A percentile compares a stretch with the other conserved stretches of the same genome.
Conservation (phyloP, 2,113 vertebrate genomes). For the Oreotrochilus melanogaster region DNA sequence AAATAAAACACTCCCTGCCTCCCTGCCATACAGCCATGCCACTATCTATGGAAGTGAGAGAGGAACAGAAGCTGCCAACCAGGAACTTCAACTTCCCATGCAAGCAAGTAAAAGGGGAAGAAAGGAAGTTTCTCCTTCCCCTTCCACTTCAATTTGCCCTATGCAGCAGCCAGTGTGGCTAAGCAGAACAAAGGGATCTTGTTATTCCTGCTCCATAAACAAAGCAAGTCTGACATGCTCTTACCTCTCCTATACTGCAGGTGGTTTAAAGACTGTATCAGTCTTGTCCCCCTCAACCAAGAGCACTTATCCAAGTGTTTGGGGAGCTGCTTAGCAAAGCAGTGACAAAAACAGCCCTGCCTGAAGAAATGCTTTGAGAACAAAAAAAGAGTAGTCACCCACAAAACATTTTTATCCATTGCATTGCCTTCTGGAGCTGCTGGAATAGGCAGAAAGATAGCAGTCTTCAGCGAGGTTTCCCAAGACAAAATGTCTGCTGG, state of each 20-base stretch:
- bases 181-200: constrained; percentile 5
- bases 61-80: background rate
- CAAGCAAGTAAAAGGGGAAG: background rate
- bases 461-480: background rate
- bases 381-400: background rate
- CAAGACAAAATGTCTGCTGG: background rate
- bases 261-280: background rate
- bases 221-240: background rate
- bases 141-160: background rate
- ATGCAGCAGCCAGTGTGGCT: background rate
- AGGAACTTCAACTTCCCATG: background rate
- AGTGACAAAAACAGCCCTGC: background rate
- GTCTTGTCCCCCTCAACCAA: background rate
- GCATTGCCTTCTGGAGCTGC: background rate
- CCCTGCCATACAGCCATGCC: rapidly evolving
- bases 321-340: background rate
- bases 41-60: rapidly evolving
- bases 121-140: background rate
- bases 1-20: background rate
- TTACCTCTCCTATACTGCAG: background rate
- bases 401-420: background rate
- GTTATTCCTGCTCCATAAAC: background rate
- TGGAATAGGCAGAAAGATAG: background rate
- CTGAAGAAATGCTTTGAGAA: background rate
- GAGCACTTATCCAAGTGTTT: background rate